phyloP scores from a whole-genome alignment of 2,797 vertebrate species.

The Podargus strigoides region DNA sequence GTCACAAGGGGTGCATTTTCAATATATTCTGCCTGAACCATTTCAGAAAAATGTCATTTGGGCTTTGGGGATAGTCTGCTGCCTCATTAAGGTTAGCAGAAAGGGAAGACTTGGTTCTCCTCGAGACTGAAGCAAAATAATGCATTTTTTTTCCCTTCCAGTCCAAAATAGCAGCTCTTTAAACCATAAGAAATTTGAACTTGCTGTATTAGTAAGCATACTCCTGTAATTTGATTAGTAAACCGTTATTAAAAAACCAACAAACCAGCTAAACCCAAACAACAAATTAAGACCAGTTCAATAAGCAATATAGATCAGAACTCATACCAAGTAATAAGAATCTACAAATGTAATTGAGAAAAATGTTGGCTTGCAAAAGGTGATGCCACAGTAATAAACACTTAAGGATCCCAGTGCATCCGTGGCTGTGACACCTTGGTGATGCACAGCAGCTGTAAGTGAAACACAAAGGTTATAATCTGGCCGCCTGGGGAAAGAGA shows the following conservation, averaged over 20 bases:
- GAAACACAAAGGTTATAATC: not conserved
- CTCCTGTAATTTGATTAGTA: not conserved
- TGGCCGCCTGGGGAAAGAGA: not conserved
- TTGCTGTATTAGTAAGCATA: not conserved
- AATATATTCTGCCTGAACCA: not conserved
- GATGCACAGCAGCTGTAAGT: not conserved
- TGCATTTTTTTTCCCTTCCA: not conserved
- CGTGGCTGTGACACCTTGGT: not conserved
- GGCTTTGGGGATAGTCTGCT: constrained; percentile 16
- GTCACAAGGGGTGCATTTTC: not conserved
- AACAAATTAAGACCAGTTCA: not conserved
- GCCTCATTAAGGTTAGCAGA: constrained; percentile 29
- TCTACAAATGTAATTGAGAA: not conserved
- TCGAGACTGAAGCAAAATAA: not conserved
- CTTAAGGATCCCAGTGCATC: not conserved
- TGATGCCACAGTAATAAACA: not conserved
- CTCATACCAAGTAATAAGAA: not conserved
- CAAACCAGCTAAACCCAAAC: not conserved
- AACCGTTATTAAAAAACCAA: not conserved
- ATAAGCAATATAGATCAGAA: not conserved
- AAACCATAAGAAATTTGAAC: not conserved
- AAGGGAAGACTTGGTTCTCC: not conserved
- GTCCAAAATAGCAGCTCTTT: not conserved
- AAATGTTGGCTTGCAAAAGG: not conserved
- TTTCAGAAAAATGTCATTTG: constrained; percentile 37